These are phyloP conservation scores for Gymnogyps californianus DNA, from an alignment of 2,113 vertebrate species.

Conservation along the genomic window DNA sequence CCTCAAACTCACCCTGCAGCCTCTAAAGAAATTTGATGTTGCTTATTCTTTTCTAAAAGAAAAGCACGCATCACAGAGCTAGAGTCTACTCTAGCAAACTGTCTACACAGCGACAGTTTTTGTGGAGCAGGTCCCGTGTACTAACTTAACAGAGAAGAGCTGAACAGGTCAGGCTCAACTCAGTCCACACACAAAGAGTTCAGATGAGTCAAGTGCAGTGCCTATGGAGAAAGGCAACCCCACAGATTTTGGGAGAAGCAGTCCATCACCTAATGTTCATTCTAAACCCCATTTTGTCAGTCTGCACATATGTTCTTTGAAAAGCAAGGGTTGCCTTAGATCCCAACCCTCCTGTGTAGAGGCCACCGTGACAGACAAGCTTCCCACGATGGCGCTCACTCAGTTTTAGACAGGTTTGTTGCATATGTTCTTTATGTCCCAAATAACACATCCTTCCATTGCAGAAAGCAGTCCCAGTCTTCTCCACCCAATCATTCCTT, in stretches of 20 bases:
- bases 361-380: background rate
- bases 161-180: background rate
- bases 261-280: background rate
- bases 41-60: background rate
- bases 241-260: background rate
- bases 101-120: background rate
- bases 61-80: background rate
- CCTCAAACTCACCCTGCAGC: background rate
- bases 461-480: background rate
- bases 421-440: background rate
- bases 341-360: background rate
- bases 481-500: background rate
- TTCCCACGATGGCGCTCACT: background rate
- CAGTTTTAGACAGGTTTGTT: background rate
- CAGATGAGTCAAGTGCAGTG: background rate
- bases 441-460: background rate
- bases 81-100: background rate
- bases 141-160: background rate
- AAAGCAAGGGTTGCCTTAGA: background rate
- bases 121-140: background rate
- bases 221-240: background rate
- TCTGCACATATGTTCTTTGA: background rate
- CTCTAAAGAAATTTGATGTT: background rate
- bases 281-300: background rate
- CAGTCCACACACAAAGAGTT: background rate